These are phyloP conservation scores for Petrocephalus sullivani DNA, from an alignment of 2,797 vertebrate genomes.

Conservation along the genomic window DNA sequence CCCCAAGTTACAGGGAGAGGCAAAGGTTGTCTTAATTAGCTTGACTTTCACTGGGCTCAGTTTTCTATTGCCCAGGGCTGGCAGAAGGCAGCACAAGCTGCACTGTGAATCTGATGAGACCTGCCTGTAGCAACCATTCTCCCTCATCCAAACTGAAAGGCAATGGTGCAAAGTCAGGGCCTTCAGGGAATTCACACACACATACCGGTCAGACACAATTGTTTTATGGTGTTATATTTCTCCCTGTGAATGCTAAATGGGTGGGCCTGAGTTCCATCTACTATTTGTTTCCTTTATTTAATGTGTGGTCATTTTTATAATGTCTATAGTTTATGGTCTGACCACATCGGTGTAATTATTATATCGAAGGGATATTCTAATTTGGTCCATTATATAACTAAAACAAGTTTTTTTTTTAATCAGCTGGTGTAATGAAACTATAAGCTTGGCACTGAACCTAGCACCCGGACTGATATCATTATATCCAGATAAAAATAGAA, in stretches of 20 bases:
- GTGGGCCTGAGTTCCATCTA: neutral
- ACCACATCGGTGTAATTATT: neutral
- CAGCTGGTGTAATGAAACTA: conserved; percentile 12
- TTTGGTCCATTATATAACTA: neutral
- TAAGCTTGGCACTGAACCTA: conserved; percentile 17
- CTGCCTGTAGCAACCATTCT: neutral
- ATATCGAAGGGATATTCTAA: neutral
- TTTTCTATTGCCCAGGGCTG: neutral
- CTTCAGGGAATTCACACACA: neutral
- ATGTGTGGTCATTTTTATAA: neutral
- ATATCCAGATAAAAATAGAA: conserved; percentile 19
- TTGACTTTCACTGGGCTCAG: neutral
- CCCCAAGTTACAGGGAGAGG: neutral
- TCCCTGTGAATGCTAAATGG: neutral
- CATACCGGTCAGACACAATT: neutral
- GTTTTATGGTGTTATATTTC: neutral
- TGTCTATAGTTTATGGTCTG: neutral
- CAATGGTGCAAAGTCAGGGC: neutral
- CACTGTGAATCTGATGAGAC: neutral
- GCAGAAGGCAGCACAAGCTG: neutral
- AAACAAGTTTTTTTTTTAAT: conserved; percentile 10
- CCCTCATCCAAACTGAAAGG: neutral
- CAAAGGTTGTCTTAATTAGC: neutral
- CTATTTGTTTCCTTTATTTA: neutral
- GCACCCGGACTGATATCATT: conserved; percentile 26